These are phyloP conservation scores for Thaleichthys pacificus DNA, from an alignment of 2,797 vertebrate species.

Conservation along the genomic window DNA sequence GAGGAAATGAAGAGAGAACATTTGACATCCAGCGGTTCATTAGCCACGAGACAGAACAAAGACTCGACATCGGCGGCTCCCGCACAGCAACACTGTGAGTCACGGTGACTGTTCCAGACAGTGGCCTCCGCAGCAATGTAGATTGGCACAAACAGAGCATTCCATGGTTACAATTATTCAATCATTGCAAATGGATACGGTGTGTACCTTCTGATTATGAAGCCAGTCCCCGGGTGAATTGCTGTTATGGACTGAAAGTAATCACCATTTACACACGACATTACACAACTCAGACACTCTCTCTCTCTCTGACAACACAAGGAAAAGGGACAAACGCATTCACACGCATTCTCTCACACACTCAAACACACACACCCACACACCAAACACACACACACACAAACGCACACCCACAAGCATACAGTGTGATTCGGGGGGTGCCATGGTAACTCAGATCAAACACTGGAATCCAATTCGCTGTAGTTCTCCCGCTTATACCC, in stretches of 20 bases:
- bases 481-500: neutral
- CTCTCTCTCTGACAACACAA: neutral
- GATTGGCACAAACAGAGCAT: constrained; percentile 46
- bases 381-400: neutral
- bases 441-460: constrained; percentile 24
- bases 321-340: neutral
- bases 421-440: neutral
- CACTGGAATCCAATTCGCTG: neutral
- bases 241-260: constrained; percentile 17
- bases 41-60: neutral
- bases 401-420: neutral
- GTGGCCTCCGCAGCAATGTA: constrained; percentile 24
- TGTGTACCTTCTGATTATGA: constrained; percentile 48
- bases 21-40: neutral
- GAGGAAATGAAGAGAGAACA: neutral
- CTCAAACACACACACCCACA: neutral
- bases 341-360: neutral
- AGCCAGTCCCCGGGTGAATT: constrained; percentile 29
- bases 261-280: constrained; percentile 19
- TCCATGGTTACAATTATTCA: constrained; percentile 54
- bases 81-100: constrained; percentile 49
- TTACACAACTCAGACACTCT: constrained; percentile 27
- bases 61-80: neutral
- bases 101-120: constrained; percentile 25
- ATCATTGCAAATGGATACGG: constrained; percentile 55